Evolutionary conservation across 2,113 vertebrate genomes (phyloP).

Genomic region (Indri indri): DNA sequence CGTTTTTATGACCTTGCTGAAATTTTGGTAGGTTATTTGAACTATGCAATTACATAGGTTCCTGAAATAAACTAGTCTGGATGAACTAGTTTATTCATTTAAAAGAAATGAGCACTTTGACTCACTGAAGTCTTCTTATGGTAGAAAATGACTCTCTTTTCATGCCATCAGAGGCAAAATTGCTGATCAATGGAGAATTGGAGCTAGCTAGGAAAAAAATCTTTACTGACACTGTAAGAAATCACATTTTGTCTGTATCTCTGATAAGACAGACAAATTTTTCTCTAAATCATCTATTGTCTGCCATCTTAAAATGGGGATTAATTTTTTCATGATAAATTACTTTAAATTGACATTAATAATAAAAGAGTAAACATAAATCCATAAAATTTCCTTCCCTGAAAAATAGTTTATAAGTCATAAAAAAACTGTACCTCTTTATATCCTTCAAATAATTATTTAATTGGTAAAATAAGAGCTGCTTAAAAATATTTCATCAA

Average conservation of each 20-base stretch:
- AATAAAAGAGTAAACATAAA: background rate
- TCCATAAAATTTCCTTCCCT: background rate
- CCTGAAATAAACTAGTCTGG: background rate
- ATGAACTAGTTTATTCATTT: background rate
- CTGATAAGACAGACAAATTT: background rate
- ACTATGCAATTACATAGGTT: background rate
- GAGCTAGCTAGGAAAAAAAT: background rate
- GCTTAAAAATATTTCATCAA: constrained; percentile 3
- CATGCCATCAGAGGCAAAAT: background rate
- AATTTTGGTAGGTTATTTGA: background rate
- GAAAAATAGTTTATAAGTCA: constrained; percentile 4
- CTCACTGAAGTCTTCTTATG: background rate
- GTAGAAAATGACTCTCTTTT: background rate
- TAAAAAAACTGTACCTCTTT: background rate
- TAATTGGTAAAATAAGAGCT: background rate
- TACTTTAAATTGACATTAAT: background rate
- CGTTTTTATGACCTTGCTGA: background rate
- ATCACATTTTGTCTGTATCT: background rate
- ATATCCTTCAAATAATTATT: constrained; percentile 28
- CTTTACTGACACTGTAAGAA: background rate
- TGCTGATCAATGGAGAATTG: background rate
- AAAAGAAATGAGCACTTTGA: background rate
- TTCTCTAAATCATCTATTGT: background rate
- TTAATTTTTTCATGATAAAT: background rate
- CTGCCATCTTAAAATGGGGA: background rate